Base-by-base conservation (phyloP, 1,140 invertebrate genomes). In the Mercenaria mercenaria region DNA sequence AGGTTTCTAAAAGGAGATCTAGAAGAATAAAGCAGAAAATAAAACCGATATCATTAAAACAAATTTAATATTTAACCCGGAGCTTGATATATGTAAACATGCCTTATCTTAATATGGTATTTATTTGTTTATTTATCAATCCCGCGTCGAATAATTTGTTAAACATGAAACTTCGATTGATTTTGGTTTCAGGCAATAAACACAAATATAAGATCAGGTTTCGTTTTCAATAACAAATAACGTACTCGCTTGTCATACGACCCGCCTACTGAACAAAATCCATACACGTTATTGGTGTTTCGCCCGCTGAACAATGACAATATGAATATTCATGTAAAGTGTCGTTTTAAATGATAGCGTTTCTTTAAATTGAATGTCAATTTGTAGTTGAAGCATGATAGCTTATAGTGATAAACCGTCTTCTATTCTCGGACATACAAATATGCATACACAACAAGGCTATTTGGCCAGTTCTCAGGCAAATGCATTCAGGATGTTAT, bases 321-420 rank as follows among this genome's bases (percentile, higher is more conserved):
- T 52, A 87, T 88, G 76, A 64, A 88, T 88, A 88, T 88, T 88
- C 77, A 88, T 88, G 77, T 50, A 29, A 61, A 29, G 20, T 52
- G 41, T 41, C 59, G 61, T 67, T 88, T 87, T 67, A 88, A 88
- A 88, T 79, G 76, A 80, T 50, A 79, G 61, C 43, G 86, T 88
- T 34, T 50, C 76, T 61, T 79, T 80, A 52, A 81, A 88, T 67
- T 37, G 76, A 80, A 69, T 88, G 77, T 43, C 86, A 88, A 88
- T 80, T 50, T 56, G 26, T 26, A 69, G 67, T 76, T 79, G 86
- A 81, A 88, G 61, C 52, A 67, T 88, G 86, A 64, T 88, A 81
- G 77, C 86, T 34, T 81, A 72, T 37, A 88, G 86, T 88, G 86
- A 88, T 88, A 88, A 88, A 88, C n/a, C 23, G n/a, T 80, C 50